phyloP scores from a whole-genome alignment of 2,113 vertebrate genomes.

The Pollachius pollachius region DNA sequence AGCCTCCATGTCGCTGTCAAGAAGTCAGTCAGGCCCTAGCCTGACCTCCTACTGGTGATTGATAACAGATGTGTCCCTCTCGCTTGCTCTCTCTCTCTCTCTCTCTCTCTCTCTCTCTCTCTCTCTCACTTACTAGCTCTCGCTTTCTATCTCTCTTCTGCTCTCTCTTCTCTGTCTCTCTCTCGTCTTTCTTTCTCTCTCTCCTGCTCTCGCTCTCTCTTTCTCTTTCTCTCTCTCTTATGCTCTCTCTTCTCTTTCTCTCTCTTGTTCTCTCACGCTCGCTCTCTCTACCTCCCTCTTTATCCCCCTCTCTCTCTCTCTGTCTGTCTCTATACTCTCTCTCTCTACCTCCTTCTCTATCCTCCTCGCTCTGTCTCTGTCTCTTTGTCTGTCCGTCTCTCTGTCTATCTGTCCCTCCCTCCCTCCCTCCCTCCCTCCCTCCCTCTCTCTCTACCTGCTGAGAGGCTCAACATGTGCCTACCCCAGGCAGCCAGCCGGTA shows the following conservation, averaged over 20 bases:
- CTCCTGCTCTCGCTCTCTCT: background rate
- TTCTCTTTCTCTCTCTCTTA: background rate
- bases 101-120: background rate
- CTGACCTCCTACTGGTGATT: too few relatives aligned
- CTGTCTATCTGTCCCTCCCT: too few relatives aligned
- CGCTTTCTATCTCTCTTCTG: background rate
- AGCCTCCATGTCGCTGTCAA: too few relatives aligned
- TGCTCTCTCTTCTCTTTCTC: background rate
- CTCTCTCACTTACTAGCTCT: background rate
- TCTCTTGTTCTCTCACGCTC: too few relatives aligned
- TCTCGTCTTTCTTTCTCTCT: background rate
- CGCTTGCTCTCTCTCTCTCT: too few relatives aligned
- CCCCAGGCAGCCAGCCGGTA: too few relatives aligned
- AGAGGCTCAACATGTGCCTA: slow-evolving; percentile 5
- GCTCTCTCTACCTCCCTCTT: too few relatives aligned
- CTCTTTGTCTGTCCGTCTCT: too few relatives aligned
- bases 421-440: background rate
- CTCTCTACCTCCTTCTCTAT: background rate
- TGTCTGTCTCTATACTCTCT: background rate
- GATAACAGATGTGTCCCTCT: too few relatives aligned
- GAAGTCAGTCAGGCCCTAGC: too few relatives aligned
- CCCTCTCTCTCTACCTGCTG: too few relatives aligned
- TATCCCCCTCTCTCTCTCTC: too few relatives aligned
- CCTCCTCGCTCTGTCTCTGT: background rate
- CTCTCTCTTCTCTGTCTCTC: background rate